These are phyloP conservation scores for Galeruca laticollis DNA, from an alignment of 2,888 invertebrate species.

Conservation along the genomic window DNA sequence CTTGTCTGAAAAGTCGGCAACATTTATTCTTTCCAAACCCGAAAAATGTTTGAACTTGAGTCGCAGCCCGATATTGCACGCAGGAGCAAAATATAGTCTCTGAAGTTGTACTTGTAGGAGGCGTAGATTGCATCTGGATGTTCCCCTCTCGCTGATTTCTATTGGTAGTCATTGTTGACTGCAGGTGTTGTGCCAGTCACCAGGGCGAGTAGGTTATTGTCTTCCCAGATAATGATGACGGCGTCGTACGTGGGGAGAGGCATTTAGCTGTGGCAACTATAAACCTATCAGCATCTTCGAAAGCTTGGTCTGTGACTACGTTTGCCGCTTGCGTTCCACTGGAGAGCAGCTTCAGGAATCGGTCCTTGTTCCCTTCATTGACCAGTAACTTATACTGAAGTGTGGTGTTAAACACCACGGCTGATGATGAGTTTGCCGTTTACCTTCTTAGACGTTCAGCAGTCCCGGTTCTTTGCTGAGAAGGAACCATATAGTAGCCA, in stretches of 20 bases:
- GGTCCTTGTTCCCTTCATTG: too few species aligned
- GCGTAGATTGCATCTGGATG: slow-evolving; percentile 10
- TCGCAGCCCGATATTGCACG: slow-evolving; percentile 6
- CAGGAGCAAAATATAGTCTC: too few species aligned
- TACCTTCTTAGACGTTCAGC: too few species aligned
- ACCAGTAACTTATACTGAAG: too few species aligned
- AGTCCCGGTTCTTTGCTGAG: too few species aligned
- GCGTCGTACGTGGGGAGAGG: slow-evolving; percentile 1
- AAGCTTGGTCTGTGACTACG: too few species aligned
- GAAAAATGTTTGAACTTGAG: slow-evolving; percentile 14
- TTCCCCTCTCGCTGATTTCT: slow-evolving; percentile 12
- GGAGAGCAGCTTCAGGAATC: too few species aligned
- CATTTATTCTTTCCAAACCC: slow-evolving; percentile 12
- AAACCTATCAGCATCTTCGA: slow-evolving; percentile 15
- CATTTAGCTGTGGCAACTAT: slow-evolving; percentile 8
- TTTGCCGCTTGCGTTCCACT: too few species aligned
- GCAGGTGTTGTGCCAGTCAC: slow-evolving; percentile 20
- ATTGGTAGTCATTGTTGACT: slow-evolving; percentile 16
- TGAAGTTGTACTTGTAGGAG: too few species aligned
- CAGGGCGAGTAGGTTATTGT: slow-evolving; percentile 14
- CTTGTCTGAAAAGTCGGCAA: slow-evolving; percentile 14
- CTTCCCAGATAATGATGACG: slow-evolving; percentile 10
- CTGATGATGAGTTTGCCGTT: too few species aligned
- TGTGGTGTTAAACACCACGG: too few species aligned
- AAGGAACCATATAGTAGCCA: too few species aligned